A percentile compares a stretch with the other conserved stretches of the same genome.
Evolutionary conservation across 2,113 vertebrate genomes (phyloP).

Genomic region (Numenius arquata): DNA sequence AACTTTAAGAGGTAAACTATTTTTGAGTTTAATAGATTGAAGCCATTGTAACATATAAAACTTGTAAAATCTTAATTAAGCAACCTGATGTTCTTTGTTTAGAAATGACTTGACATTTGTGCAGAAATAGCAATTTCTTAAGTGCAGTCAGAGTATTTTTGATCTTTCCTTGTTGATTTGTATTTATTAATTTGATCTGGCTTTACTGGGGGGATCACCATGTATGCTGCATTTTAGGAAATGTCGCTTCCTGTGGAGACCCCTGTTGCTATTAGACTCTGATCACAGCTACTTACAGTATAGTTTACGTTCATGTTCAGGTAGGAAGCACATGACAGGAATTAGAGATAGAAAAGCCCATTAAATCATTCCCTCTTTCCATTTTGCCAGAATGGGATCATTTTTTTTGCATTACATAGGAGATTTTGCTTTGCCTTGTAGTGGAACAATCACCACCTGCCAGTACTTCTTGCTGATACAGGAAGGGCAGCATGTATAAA

Average conservation of each 20-base stretch:
- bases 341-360: background rate
- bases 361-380: background rate
- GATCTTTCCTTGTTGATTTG: background rate
- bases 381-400: background rate
- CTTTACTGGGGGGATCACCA: background rate
- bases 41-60: background rate
- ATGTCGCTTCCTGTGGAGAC: background rate
- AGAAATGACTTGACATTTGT: background rate
- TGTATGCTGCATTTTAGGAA: background rate
- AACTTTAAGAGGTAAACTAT: background rate
- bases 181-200: background rate
- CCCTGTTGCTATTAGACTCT: background rate
- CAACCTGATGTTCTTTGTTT: background rate
- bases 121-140: background rate
- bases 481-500: accelerated
- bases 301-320: background rate
- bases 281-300: background rate
- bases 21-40: background rate
- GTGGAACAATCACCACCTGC: background rate
- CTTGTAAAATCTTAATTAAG: background rate
- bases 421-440: background rate
- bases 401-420: background rate
- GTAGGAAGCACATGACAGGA: background rate
- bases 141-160: background rate
- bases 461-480: background rate